These are phyloP conservation scores for Podotricha telesiphe DNA, from an alignment of 2,888 invertebrate genomes.

Conservation along the genomic window DNA sequence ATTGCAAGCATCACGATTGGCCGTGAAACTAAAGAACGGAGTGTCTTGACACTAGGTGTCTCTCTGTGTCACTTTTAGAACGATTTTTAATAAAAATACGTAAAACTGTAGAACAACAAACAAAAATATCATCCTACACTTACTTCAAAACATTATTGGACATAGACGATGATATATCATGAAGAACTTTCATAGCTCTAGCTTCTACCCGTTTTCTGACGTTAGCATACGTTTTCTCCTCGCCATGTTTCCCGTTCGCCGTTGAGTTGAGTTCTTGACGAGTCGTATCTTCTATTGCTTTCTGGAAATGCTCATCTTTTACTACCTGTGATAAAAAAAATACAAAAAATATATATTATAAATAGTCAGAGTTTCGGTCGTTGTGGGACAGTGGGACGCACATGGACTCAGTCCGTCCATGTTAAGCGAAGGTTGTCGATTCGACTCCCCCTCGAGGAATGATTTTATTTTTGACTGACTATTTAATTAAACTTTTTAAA, in stretches of 20 bases:
- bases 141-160: constrained; percentile 85
- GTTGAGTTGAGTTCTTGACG: constrained; percentile 79
- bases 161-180: constrained; percentile 91
- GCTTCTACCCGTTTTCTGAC: constrained; percentile 85
- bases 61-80: no score
- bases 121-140: constrained; percentile 45
- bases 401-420: no score
- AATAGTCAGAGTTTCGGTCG: background rate
- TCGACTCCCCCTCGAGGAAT: no score
- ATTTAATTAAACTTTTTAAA: no score
- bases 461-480: no score
- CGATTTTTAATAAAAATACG: no score
- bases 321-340: constrained; percentile 79
- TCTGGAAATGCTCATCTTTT: constrained; percentile 87
- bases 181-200: constrained; percentile 87
- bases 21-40: no score
- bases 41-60: no score
- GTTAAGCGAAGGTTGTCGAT: no score
- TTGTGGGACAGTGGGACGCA: no score
- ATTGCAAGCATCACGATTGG: no score
- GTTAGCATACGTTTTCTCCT: constrained; percentile 76
- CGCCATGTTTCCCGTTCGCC: constrained; percentile 51
- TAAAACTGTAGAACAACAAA: no score
- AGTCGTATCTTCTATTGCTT: constrained; percentile 88
- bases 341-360: background rate